phyloP scores from a whole-genome alignment of 2,888 invertebrate genomes.

The Spodoptera picta region DNA sequence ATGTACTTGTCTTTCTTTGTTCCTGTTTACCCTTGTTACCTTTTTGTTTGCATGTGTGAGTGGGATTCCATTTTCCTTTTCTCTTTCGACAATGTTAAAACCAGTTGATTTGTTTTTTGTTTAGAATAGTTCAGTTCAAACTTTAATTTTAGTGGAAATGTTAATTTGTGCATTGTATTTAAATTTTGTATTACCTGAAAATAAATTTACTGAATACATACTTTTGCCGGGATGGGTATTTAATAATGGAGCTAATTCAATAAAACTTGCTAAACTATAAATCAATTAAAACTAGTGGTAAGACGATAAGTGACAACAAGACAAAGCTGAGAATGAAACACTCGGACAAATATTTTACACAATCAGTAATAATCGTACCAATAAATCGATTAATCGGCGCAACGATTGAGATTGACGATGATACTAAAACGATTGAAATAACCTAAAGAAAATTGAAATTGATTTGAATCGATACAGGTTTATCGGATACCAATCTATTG shows the following conservation, averaged over 20 bases:
- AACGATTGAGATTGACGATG: constrained; percentile 22
- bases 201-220: no score
- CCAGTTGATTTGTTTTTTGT: not conserved
- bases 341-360: constrained; percentile 31
- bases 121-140: no score
- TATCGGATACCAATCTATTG: constrained; percentile 41
- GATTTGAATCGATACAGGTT: constrained; percentile 26
- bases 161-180: no score
- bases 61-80: constrained; percentile 9
- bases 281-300: no score
- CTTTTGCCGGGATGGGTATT: no score
- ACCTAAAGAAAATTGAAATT: constrained; percentile 26
- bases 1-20: constrained; percentile 43
- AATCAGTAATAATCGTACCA: constrained; percentile 15
- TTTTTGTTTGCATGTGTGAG: not conserved
- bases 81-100: not conserved
- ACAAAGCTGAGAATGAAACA: constrained; percentile 9
- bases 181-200: no score
- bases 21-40: constrained; percentile 24
- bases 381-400: constrained; percentile 38
- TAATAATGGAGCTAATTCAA: no score
- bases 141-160: not conserved
- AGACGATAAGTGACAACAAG: not conserved
- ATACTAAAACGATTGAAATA: constrained; percentile 38
- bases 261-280: no score